Percentiles rank a stretch among this genome's conserved stretches.
phyloP scores from a whole-genome alignment of 2,888 invertebrate species.

The Tenthredo amoena region DNA sequence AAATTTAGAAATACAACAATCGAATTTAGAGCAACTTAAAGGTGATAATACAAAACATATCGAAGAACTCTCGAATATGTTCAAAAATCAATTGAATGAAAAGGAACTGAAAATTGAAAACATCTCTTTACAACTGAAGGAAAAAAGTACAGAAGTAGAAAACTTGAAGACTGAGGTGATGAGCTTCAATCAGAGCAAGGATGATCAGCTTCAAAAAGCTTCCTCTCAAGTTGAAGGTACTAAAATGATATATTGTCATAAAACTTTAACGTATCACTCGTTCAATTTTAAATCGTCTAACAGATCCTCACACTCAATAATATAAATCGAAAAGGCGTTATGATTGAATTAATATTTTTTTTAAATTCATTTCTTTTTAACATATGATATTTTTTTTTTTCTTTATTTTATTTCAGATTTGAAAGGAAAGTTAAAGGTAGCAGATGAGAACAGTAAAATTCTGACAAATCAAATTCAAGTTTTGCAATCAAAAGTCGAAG shows the following conservation, averaged over 20 bases:
- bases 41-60: constrained; percentile 65
- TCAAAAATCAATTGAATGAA: constrained; percentile 79
- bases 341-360: constrained; percentile 11
- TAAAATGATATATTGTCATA: background rate
- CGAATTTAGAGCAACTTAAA: constrained; percentile 64
- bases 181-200: constrained; percentile 77
- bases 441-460: constrained; percentile 80
- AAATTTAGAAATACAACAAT: constrained; percentile 61
- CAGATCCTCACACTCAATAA: background rate
- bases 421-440: constrained; percentile 79
- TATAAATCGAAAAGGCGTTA: background rate
- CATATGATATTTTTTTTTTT: background rate
- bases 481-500: constrained; percentile 79
- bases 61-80: constrained; percentile 65
- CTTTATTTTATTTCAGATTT: constrained; percentile 75
- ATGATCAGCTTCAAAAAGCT: constrained; percentile 77
- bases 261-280: background rate
- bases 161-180: constrained; percentile 80
- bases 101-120: constrained; percentile 80
- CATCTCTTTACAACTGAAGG: constrained; percentile 79
- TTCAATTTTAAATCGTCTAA: constrained; percentile 6
- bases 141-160: constrained; percentile 79
- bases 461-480: constrained; percentile 78
- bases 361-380: background rate
- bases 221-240: constrained; percentile 70